Conservation (phyloP, 2,797 vertebrate genomes). For the Chanos chanos region DNA sequence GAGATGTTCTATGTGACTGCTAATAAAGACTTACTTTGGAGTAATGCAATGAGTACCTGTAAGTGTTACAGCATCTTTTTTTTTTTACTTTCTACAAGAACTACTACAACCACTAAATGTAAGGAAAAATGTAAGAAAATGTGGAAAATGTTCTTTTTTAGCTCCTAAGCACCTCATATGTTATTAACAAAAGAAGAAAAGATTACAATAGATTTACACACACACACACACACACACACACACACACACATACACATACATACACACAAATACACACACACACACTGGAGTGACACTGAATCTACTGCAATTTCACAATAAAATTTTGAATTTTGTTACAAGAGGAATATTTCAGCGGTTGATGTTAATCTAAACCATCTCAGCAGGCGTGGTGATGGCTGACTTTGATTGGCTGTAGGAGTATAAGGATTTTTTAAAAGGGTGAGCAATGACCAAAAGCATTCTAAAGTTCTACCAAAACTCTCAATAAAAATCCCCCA, state of each 20-base stretch:
- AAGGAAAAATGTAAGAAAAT: no score
- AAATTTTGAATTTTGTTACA: no score
- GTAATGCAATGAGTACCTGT: slow-evolving; percentile 19
- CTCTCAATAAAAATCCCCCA: slow-evolving; percentile 36
- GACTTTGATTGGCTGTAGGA: slow-evolving; percentile 8
- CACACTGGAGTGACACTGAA: no score
- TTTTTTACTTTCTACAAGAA: background rate
- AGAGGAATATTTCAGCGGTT: no score
- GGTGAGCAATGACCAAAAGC: slow-evolving; percentile 26
- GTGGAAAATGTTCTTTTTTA: no score
- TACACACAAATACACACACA: no score
- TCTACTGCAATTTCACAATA: no score
- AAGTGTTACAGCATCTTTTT: background rate
- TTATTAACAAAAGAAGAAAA: background rate
- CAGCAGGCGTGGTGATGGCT: background rate
- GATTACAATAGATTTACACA: background rate
- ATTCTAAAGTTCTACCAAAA: slow-evolving; percentile 23
- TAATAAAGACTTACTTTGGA: slow-evolving; percentile 43
- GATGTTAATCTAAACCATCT: background rate
- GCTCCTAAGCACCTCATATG: background rate
- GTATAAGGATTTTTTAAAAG: slow-evolving; percentile 4
- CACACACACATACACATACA: no score
- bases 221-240: no score
- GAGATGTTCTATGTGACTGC: slow-evolving; percentile 42
- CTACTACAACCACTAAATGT: background rate